Base-by-base conservation (phyloP, 2,797 vertebrate genomes). In the Hydrolagus colliei region DNA sequence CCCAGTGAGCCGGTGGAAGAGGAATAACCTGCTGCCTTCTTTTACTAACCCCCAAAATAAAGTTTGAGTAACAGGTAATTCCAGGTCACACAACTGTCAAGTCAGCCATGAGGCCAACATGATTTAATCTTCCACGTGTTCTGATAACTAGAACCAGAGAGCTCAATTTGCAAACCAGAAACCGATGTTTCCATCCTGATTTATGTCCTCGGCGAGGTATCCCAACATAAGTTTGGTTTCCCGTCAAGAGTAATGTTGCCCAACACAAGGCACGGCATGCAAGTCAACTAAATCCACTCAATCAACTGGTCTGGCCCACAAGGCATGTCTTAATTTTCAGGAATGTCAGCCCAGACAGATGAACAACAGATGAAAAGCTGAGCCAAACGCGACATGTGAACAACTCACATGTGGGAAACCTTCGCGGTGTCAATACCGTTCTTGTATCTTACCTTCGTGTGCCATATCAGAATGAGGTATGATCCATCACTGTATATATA, bases 371-470 rank as follows among this genome's bases (percentile, higher is more conserved):
- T 41, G 78, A 65, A 71, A 77, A 84, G 32, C 41, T 84, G 63
- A 68, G 71, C 79, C 79, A 84, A 65, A 67, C 71, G 79, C 71
- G 65, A 84, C 65, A 16, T 65, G 41, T 5, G 71, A 2, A 3
- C 41, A 11, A 84, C 79, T 71, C 63, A 84, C 79, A 52, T 52
- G 79, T 84, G 79, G 79, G 63, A 84, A 84, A 20, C 68, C 9
- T 35, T 84, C 79, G 20, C 7, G 67, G 9, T 84, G 27, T 35
- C 27, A 84, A 52, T 35, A 71, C 65, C 20, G 65, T 65, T 41
- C 16, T 11, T 16, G 32, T 52, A 52, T 52, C 6, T 52, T 52
- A 52, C 41, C 41, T 52, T 52, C 41, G 3, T 6, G 67, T 71
- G 41, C 79, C 79, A 82, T 65, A 32, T 82, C 6, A 52, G 41